Evolutionary conservation across 2,113 vertebrate genomes (phyloP).

Genomic region (Dipodomys spectabilis): DNA sequence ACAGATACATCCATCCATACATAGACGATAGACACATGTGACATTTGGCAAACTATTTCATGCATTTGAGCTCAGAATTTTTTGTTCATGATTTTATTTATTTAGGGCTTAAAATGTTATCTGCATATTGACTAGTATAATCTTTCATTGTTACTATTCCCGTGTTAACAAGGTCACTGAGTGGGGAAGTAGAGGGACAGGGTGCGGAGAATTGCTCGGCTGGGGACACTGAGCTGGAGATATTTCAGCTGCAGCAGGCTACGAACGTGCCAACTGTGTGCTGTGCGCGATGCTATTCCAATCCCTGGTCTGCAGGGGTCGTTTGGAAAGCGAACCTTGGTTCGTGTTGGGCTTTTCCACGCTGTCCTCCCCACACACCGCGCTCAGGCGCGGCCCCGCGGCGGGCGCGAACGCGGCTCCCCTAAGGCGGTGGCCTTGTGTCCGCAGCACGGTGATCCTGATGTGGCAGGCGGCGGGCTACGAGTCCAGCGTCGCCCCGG

Average conservation of each 20-base stretch:
- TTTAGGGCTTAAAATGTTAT: not conserved
- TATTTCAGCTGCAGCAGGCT: not conserved
- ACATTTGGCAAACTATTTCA: not conserved
- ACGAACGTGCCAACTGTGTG: not conserved
- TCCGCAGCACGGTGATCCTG: conserved; percentile 56
- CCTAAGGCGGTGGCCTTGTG: not conserved
- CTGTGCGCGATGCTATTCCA: not conserved
- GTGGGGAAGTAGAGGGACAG: not conserved
- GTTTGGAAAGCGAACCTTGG: not conserved
- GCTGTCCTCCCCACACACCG: no score
- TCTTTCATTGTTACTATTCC: conserved; percentile 25
- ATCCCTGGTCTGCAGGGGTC: not conserved
- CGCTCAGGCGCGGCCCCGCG: no score
- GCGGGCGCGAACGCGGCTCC: no score
- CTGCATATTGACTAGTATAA: not conserved
- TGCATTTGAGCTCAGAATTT: not conserved
- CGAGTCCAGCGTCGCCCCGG: not conserved
- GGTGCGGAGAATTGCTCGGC: not conserved
- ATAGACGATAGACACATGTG: no score
- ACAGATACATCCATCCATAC: no score
- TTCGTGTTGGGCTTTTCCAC: not conserved
- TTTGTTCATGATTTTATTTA: not conserved
- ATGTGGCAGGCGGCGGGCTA: conserved; percentile 66
- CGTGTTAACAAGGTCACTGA: not conserved
- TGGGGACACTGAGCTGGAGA: not conserved